Conservation (phyloP, 2,888 invertebrate species). For the Napeogenes sylphis region DNA sequence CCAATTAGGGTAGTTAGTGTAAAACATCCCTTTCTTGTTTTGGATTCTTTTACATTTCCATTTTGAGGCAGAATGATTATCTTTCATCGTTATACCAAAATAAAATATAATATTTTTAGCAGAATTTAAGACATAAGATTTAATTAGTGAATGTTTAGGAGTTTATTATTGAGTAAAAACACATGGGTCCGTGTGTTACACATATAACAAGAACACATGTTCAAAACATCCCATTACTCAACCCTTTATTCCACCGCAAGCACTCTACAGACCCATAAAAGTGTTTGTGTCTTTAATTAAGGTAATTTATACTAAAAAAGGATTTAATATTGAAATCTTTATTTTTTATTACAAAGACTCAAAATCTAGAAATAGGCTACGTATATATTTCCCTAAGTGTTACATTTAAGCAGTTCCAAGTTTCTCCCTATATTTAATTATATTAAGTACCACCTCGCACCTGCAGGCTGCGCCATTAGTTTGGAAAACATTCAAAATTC, state of each 20-base stretch:
- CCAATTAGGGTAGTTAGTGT: no score
- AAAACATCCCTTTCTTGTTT: no score
- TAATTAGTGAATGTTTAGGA: no score
- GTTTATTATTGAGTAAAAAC: conserved; percentile 9
- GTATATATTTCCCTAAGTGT: no score
- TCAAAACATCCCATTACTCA: conserved; percentile 19
- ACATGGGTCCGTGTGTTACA: not conserved
- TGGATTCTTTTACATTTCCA: no score
- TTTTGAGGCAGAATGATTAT: no score
- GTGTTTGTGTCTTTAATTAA: conserved; percentile 1
- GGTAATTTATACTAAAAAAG: not conserved
- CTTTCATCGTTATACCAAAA: no score
- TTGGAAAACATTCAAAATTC: conserved; percentile 50
- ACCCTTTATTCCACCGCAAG: conserved; percentile 6
- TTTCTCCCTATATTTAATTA: not conserved
- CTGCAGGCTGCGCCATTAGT: conserved; percentile 30
- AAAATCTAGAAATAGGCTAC: no score
- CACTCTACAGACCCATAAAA: conserved; percentile 20
- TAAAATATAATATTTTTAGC: no score
- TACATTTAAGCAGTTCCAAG: not conserved
- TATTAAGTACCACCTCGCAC: conserved; percentile 31
- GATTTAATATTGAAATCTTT: no score
- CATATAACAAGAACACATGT: conserved; percentile 17
- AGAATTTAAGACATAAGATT: no score
- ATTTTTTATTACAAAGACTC: no score